Base-by-base conservation (phyloP, 1,140 invertebrate genomes). In the Coelopa frigida region DNA sequence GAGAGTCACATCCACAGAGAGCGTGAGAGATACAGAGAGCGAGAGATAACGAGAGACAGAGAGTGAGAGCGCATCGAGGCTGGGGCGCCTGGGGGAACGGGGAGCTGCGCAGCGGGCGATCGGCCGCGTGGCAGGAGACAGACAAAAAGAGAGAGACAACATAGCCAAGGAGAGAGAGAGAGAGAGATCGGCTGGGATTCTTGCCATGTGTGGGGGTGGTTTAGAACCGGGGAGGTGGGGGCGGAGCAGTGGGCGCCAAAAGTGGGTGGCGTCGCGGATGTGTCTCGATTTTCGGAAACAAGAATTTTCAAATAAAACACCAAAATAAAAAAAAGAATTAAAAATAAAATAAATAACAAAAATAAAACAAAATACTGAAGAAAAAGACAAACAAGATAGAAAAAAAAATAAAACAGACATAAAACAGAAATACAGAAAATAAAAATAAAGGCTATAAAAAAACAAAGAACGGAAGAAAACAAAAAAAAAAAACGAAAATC, bases 111-210 rank as follows among this genome's bases (percentile, higher is more conserved):
- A 5, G 26, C 6, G 14, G 20, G 27, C 22, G 32, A 42, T 42
- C 32, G 40, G 32, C 29, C 32, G 40, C 26, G 6, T 18, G 15
- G 32, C 40, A 42, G 23, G 6, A 39, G 21, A 39, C 5, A 39
- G 6, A 39, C 6, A 39, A 39, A 21, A 21, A 21, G 14, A 5
- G 23, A 39, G 18, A 8, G 6, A 36, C 12, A 36, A 17, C 6
- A 36, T 8, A 36, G 18, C 18, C 6, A 8, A 36, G 5, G 14
- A 36, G 18, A 36, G 12, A 36, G 14, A 14, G 33, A 36, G 18
- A 8, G 14, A 36, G 14, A 36, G 14, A 36, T n/a, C n/a, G n/a
- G n/a, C n/a, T n/a, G n/a, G n/a, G n/a, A n/a, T n/a, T n/a, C n/a
- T n/a, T n/a, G n/a, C n/a, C n/a, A n/a, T n/a, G n/a, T n/a, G n/a